These are phyloP conservation scores for Tachycineta bicolor DNA, from an alignment of 2,113 vertebrate species.

Conservation along the genomic window DNA sequence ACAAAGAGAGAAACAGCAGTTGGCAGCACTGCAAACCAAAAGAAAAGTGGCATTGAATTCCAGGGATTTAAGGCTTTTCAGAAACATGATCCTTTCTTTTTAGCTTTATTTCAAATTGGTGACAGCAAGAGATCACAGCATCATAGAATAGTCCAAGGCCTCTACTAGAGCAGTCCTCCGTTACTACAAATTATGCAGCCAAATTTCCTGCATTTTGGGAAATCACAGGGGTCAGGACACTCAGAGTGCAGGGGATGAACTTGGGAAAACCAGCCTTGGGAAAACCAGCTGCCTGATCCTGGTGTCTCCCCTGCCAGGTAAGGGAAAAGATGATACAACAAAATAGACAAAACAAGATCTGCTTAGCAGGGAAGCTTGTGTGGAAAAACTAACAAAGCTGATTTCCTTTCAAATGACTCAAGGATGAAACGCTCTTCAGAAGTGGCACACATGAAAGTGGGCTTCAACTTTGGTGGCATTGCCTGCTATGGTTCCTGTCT, in stretches of 20 bases:
- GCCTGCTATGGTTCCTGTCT: background rate
- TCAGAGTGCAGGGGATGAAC: background rate
- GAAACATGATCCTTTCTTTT: background rate
- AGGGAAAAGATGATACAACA: background rate
- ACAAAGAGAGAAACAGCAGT: background rate
- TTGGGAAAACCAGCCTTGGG: background rate
- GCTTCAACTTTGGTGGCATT: background rate
- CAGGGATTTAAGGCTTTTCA: background rate
- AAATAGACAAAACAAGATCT: background rate
- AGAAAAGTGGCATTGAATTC: background rate
- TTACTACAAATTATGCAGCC: background rate
- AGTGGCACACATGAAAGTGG: background rate
- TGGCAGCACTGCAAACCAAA: background rate
- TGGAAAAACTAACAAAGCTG: background rate
- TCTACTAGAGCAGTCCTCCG: background rate
- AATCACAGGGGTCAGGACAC: background rate
- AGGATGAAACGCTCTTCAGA: background rate
- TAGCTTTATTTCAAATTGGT: background rate
- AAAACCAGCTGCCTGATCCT: background rate
- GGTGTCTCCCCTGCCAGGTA: background rate
- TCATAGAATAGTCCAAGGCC: background rate
- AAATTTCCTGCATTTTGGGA: background rate
- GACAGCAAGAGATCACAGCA: background rate
- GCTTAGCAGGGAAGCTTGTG: background rate
- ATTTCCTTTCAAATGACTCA: background rate